Evolutionary conservation across 2,888 invertebrate species (phyloP), one percentile per base, ranked within the genome.

Genomic region (Agriotes lineatus): DNA sequence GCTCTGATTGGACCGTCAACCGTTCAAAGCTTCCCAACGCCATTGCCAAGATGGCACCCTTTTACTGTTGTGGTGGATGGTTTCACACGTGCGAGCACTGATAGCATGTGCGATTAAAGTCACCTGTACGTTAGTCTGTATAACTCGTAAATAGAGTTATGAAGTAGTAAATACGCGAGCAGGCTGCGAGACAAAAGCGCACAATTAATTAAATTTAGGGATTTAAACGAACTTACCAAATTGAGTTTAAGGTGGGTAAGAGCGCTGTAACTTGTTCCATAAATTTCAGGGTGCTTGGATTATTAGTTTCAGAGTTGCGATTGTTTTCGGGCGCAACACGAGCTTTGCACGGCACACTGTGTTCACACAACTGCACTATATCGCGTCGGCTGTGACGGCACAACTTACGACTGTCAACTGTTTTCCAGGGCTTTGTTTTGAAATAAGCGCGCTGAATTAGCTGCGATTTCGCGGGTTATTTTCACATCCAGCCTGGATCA

Each of bases 401-500:
- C 69, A 54, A 64, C 16, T 68, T 64, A 58, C 52, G 42, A 44
- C 57, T 50, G 72, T 70, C 74, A 69, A 71, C 65, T 75, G 72
- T 72, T 67, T 74, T 71, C 25, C 65, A 60, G 68, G 61, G 71
- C 56, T 61, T 39, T 50, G 45, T 57, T 65, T 66, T 42, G 66
- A 59, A 59, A 59, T 52, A 64, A 58, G 19, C 57, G 35, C 25
- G 30, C 45, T 45, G 39, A 39, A 50, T 61, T 39, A 50, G 48
- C 16, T 33, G 44, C 64, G 57, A 64, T 52, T 66, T 66, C 30
- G 59, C 25, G 67, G 67, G 72, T 74, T 76, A 73, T 74, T 72
- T 74, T 73, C 73, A 71, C 70, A 69, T 71, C 60, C 71, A 74
- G 72, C 72, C 74, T 72, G 71, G 73, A 74, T 71, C 66, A 71